Evolutionary conservation across 2,797 vertebrate species (phyloP), one percentile per base, ranked within the genome.

Genomic region (Dryobates pubescens): DNA sequence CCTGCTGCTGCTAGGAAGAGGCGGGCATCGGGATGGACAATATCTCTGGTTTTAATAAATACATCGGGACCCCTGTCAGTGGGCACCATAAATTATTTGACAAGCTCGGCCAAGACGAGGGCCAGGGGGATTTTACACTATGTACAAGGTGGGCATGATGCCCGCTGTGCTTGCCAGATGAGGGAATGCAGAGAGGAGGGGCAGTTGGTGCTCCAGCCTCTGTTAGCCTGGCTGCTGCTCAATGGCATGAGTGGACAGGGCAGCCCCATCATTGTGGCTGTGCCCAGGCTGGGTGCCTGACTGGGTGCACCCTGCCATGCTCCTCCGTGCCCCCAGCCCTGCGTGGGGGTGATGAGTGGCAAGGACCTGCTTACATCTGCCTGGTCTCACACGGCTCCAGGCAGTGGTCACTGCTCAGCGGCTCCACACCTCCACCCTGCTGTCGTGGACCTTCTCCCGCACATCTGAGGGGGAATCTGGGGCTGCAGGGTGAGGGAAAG

Each of bases 1-100:
- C 32, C 63, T 13, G 11, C 41, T 57, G 70, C 54, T 62, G 19
- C 29, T 11, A 88, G 51, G 30, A 87, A 92, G 47, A 88, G 41
- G 63, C 23, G 0, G 62, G 41, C 30, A 77, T 64, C 3, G 8
- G 1, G 43, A 30, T 54, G 27, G 86, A 45, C 54, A 86, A 86
- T 94, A 93, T 10, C 83, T 96, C 86, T 91, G 81, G 20, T 75
- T 97, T 98, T 97, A 98, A 98, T 98, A 98, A 98, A 98, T 98
- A 98, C 94, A 97, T 88, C 27, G 20, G 56, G 76, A 72, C 56
- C 76, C 83, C 86, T 2, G 0, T 75, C 49, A 69, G 13, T 6
- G 2, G 58, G 56, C 93, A 92, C 88, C 92, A 97, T 97, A 96
- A 96, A 92, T 97, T 95, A 96, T 13, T 68, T 53, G 89, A 84